Conservation (phyloP, 2,888 invertebrate species). For the Platycheirus rosarum region DNA sequence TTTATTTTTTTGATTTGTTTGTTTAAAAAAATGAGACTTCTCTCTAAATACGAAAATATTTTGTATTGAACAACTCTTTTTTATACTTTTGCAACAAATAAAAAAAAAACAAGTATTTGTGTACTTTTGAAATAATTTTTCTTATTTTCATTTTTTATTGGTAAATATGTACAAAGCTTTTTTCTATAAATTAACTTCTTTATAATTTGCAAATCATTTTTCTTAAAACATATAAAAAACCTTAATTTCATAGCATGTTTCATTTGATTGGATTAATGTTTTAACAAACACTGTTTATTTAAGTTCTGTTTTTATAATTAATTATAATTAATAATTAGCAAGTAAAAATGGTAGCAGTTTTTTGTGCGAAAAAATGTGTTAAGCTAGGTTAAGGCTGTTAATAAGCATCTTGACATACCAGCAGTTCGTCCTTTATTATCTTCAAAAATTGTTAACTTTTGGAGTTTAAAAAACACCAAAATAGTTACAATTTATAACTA, state of each 20-base stretch:
- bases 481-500: no score
- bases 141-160: slow-evolving; percentile 68
- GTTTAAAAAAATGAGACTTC: slow-evolving; percentile 39
- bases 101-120: slow-evolving; percentile 18
- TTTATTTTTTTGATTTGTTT: slow-evolving; percentile 74
- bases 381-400: no score
- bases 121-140: slow-evolving; percentile 31
- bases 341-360: no score
- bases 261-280: not conserved
- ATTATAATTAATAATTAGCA: no score
- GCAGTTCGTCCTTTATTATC: no score
- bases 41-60: slow-evolving; percentile 55
- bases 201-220: slow-evolving; percentile 50
- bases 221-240: not conserved
- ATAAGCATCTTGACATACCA: no score
- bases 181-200: slow-evolving; percentile 47
- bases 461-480: no score
- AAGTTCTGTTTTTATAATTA: no score
- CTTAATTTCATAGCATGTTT: slow-evolving; percentile 22
- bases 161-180: slow-evolving; percentile 30
- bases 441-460: no score
- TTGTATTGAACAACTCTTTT: slow-evolving; percentile 25
- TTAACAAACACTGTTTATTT: no score
- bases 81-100: slow-evolving; percentile 34
- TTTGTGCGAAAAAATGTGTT: no score